Evolutionary conservation across 2,888 invertebrate genomes (phyloP), one percentile per base, ranked within the genome.

Genomic region (Polydrusus tereticollis): DNA sequence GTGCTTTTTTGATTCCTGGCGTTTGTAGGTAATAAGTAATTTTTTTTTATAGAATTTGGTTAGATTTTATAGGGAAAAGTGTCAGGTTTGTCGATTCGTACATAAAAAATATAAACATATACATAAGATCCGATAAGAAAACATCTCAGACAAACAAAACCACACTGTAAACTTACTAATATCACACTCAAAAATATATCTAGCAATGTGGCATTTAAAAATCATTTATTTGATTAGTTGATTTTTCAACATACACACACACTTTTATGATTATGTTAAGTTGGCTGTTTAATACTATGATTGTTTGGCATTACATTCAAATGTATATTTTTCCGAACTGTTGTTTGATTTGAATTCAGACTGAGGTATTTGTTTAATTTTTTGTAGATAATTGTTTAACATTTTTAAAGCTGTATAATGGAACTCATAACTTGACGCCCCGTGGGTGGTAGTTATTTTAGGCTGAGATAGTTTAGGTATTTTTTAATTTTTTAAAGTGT

Each of bases 211-310:
- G 66, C 57, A 66, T 57, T 66, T 41, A 66, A 57, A 55, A 43
- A 26, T 21, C 29, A 66, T 66, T 66, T 66, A 57, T 66, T 66
- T 66, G 55, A 66, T 41, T 45, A 66, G 66, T 26, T 43, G 29
- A 43, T 66, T 66, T 66, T 66, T 63, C 63, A 57, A 66, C 55
- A 66, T 43, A 59, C 66, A 66, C 59, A 59, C 66, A 66, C 57
- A 57, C 43, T 43, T 66, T 66, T 66, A 66, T 57, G 66, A 66
- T 66, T 66, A 66, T 66, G 29, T 65, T 66, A 55, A 64, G 36
- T 64, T 64, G 12, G 64, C 50, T 64, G 64, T 38, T 64, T 29
- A 29, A 62, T 55, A 29, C 52, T 62, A 62, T 62, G 62, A 29
- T 47, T 62, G 62, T 33, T 62, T 62, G 62, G 43, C 45, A 26